Conservation (phyloP, 2,888 invertebrate genomes). For the Corbicula japonica region DNA sequence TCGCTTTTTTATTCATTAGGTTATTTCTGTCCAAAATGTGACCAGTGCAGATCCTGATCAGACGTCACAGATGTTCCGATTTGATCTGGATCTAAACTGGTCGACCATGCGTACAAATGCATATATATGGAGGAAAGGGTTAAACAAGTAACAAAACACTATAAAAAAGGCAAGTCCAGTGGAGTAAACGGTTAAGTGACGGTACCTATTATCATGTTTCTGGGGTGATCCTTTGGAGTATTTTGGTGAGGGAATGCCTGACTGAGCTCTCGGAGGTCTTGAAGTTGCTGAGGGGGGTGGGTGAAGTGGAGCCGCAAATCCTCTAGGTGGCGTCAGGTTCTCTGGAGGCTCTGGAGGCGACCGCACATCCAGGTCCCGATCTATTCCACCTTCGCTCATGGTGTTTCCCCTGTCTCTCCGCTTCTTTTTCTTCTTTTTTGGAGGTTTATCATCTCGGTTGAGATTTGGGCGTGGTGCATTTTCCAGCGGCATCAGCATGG, state of each 20-base stretch:
- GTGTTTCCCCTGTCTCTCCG: constrained; percentile 67
- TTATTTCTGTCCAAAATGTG: too few relatives aligned
- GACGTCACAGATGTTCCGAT: too few relatives aligned
- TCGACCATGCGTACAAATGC: too few relatives aligned
- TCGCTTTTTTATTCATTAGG: too few relatives aligned
- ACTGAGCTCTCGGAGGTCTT: constrained; percentile 70
- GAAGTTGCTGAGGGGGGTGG: constrained; percentile 76
- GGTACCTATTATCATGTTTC: constrained; percentile 66
- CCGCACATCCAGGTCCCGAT: constrained; percentile 70
- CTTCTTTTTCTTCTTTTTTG: constrained; percentile 69
- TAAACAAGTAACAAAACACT: too few relatives aligned
- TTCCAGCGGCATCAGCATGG: constrained; percentile 80
- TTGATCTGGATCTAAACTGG: too few relatives aligned
- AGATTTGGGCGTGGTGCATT: constrained; percentile 78
- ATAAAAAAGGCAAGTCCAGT: too few relatives aligned
- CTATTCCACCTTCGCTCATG: constrained; percentile 57
- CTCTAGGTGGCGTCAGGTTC: constrained; percentile 78
- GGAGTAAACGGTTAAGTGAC: too few relatives aligned
- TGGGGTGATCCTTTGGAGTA: constrained; percentile 76
- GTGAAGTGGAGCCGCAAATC: constrained; percentile 81
- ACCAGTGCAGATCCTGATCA: too few relatives aligned
- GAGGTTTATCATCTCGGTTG: constrained; percentile 31
- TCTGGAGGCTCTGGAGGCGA: constrained; percentile 73
- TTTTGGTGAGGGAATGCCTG: constrained; percentile 75
- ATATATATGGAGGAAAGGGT: too few relatives aligned